Percentiles rank a stretch among this genome's conserved stretches.
phyloP scores from a whole-genome alignment of 1,140 invertebrate species.

The Carposina sasakii region DNA sequence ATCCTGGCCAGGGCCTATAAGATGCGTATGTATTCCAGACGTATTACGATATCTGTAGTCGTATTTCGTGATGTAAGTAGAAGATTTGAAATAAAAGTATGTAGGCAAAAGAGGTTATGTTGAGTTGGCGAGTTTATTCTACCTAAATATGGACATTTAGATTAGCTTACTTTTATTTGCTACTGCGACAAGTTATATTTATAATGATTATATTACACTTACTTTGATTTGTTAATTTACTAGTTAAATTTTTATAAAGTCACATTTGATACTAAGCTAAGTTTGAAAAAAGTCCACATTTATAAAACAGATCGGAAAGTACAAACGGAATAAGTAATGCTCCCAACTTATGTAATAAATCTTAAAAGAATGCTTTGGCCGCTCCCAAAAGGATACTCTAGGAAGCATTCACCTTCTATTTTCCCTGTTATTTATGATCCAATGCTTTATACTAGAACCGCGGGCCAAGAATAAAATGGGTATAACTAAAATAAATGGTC shows the following conservation, averaged over 20 bases:
- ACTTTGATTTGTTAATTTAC: too few relatives aligned
- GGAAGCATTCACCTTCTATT: conserved; percentile 69
- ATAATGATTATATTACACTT: too few relatives aligned
- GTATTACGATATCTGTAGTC: conserved; percentile 21
- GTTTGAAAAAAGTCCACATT: conserved; percentile 46
- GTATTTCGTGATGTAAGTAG: too few relatives aligned
- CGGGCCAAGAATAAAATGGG: conserved; percentile 63
- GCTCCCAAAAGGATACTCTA: conserved; percentile 69
- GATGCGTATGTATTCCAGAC: conserved; percentile 31
- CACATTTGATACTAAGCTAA: too few relatives aligned
- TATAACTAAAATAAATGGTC: conserved; percentile 66
- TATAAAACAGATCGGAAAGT: conserved; percentile 49
- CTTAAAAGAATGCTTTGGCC: conserved; percentile 70
- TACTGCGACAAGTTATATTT: too few relatives aligned
- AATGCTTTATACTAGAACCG: conserved; percentile 65
- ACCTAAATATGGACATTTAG: too few relatives aligned
- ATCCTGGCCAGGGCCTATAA: conserved; percentile 43
- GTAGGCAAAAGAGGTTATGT: too few relatives aligned
- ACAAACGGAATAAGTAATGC: conserved; percentile 69
- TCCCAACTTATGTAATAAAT: conserved; percentile 68
- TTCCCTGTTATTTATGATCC: conserved; percentile 67
- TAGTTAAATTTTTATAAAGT: too few relatives aligned
- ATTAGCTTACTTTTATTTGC: too few relatives aligned
- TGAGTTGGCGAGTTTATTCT: too few relatives aligned
- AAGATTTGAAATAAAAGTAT: too few relatives aligned